These are phyloP conservation scores for Micromussa lordhowensis DNA, from an alignment of 92 coral and sea anemone genomes.

Conservation along the genomic window DNA sequence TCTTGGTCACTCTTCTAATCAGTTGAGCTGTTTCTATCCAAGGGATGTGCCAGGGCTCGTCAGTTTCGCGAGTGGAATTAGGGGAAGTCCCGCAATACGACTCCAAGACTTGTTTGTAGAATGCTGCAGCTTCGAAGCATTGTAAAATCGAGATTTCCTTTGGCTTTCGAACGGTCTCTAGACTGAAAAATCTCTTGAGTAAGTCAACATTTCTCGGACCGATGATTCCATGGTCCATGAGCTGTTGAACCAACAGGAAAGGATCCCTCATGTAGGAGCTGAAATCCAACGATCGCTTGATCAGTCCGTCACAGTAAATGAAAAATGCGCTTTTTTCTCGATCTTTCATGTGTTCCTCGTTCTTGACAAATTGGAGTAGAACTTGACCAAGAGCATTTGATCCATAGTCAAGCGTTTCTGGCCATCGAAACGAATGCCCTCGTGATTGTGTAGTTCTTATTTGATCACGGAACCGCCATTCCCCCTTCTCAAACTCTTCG, in stretches of 20 bases:
- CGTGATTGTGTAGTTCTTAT: neutral
- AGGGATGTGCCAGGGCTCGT: neutral
- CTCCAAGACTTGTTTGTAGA: neutral
- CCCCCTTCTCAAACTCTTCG: neutral
- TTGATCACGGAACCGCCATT: neutral
- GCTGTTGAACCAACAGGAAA: neutral
- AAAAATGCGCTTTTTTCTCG: neutral
- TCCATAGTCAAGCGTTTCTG: neutral
- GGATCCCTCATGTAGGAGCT: neutral
- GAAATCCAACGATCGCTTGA: neutral
- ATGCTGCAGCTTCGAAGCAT: neutral
- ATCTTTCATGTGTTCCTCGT: neutral
- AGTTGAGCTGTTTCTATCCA: neutral
- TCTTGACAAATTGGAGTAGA: neutral
- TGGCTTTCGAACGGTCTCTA: neutral
- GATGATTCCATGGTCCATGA: neutral
- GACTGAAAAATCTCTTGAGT: neutral
- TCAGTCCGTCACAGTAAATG: neutral
- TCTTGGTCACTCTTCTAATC: neutral
- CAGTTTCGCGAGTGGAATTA: neutral
- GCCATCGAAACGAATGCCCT: neutral
- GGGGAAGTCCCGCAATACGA: neutral
- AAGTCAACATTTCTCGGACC: neutral
- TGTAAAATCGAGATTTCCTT: neutral
- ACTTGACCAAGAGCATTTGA: slow-evolving; percentile 1